Evolutionary conservation across 2,797 vertebrate genomes (phyloP), one percentile per base, ranked within the genome.

Genomic region (Lepus townsendii): DNA sequence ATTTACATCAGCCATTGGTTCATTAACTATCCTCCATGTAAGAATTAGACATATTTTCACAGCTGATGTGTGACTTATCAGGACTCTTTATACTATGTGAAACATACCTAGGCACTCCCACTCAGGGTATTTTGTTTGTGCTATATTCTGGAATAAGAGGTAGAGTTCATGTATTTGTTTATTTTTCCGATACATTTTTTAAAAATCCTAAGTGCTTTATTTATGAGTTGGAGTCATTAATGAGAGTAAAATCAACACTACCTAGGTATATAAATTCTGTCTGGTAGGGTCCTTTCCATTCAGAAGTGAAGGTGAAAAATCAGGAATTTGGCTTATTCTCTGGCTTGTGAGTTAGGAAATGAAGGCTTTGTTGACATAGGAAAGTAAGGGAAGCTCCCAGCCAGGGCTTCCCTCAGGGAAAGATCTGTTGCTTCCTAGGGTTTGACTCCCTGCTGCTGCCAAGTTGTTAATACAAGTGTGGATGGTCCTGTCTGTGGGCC

Each of bases 201-300:
- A 3, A 27, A 85, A 95, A 63, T 71, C 79, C 54, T 71, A 83
- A 63, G 19, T 83, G 71, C 65, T 63, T 60, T 94, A 87, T 92
- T 90, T 66, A 95, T 93, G 90, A 92, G 75, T 88, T 79, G 32
- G 89, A 94, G 38, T 60, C 66, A 91, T 91, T 96, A 97, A 97
- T 95, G 95, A 95, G 84, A 92, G 94, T 94, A 96, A 96, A 97
- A 93, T 93, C 97, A 96, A 97, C 93, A 97, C 14, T 57, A 84
- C 26, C 63, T 69, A 76, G 79, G 75, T 93, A 80, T 84, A 93
- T 88, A 97, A 95, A 95, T 92, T 96, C 82, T 93, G 66, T 68
- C 87, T 96, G 88, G 88, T 65, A 72, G 76, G 88, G 22, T 27
- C 54, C 72, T 96, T 94, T 96, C 84, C 94, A 54, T 82, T 63